Base-by-base conservation (phyloP, 2,888 invertebrate species). In the Tinea trinotella region DNA sequence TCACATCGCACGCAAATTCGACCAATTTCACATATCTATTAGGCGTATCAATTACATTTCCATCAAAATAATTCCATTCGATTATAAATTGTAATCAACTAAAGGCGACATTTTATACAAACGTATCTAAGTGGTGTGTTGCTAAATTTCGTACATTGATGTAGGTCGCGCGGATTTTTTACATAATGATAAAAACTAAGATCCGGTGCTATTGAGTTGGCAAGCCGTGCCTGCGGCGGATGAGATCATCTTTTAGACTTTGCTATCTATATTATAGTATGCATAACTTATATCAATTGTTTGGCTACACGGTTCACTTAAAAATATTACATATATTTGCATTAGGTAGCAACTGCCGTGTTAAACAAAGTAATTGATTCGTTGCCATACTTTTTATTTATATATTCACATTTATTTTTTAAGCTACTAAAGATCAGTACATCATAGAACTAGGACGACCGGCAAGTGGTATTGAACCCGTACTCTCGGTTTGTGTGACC, bases 91-190 rank as follows among this genome's bases (percentile, higher is more conserved):
- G 15, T 15, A 46, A 18, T 17, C 4, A 2, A 46, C 7, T 19
- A 19, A 19, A 19, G 2, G 15, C 4, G 15, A 44, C 44, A 17
- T 15, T 44, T 4, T 44, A 5, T 22, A 22, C 22, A 22, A 5
- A 5, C 7, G 4, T 13, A 46, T 17, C 46, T 46, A 12, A 15
- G 15, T 46, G 19, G 2, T 19, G 46, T 19, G 46, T 46, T 46
- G 46, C 46, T 19, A 36, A 36, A 36, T 46, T 46, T 46, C 24
- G 22, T 24, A 24, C 50, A 24, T 83, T 84, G 81, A 71, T 76
- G 80, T 79, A 84, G 84, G 84, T 84, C 83, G 75, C 65, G 75
- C 59, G 61, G 61, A 64, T 74, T 76, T 73, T 77, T 73, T 61
- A 56, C 50, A 50, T 19, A 48, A 62, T 57, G 60, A 67, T 63